Evolutionary conservation across 2,797 vertebrate species (phyloP), one percentile per base, ranked within the genome.

Genomic region (Acestrorhynchus altus): DNA sequence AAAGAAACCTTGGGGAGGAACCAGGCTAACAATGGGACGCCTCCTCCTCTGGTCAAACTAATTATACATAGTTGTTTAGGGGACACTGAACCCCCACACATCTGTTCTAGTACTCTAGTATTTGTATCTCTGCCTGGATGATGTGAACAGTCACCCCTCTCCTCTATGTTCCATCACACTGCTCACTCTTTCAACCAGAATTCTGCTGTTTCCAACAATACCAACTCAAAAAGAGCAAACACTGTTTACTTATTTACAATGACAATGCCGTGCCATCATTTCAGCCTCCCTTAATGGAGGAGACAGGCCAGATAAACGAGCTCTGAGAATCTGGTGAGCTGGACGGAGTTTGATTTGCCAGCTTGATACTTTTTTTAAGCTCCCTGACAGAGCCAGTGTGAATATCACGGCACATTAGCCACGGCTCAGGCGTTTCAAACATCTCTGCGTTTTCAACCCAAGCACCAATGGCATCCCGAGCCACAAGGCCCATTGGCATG

Each of bases 331-430:
- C 52, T 46, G 40, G 20, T 47, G 54, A 47, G 26, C 26, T 28
- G 52, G 44, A 63, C 31, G 26, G 65, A 26, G 46, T 60, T 24
- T 69, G 54, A 68, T 68, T 76, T 1, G 20, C 54, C 31, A 65
- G 26, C 28, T 13, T 10, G 44, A 77, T 70, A 35, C 46, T 61
- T 24, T 69, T 40, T 61, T 12, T 69, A 39, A 59, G 46, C 26
- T 69, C 42, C 64, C 20, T 69, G 56, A 69, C 46, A 71, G 46
- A 77, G 57, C 35, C 60, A 77, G 71, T 42, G 59, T 11, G 26
- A 77, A 63, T 63, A 59, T 64, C 72, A 74, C 4, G 10, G 72
- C 47, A 74, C 60, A 65, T 65, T 65, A 77, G 67, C 46, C 69
- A 15, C 44, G n/a, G 47, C 59, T 12, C 13, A 46, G 24, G 57